These are phyloP conservation scores for Dendroctonus valens DNA, from an alignment of 1,140 invertebrate genomes.

Conservation along the genomic window DNA sequence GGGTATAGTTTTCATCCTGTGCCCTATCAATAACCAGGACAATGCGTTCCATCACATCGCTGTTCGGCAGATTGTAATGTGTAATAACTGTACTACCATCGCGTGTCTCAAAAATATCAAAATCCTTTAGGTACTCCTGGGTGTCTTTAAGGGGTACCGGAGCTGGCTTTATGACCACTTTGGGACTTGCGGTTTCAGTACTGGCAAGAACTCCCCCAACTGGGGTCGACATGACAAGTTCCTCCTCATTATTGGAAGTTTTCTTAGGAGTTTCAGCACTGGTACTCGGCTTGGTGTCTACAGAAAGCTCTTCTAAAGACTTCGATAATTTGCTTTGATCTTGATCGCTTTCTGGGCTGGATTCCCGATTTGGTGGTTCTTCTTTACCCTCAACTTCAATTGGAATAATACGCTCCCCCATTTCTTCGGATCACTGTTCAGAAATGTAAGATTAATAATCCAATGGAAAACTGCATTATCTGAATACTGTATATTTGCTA, in stretches of 20 bases:
- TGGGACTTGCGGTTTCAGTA: conserved; percentile 8
- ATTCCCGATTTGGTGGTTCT: not conserved
- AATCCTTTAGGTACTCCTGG: conserved; percentile 29
- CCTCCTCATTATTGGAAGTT: not conserved
- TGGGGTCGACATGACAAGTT: not conserved
- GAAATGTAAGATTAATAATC: too few species aligned
- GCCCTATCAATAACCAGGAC: conserved; percentile 67
- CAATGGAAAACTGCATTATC: too few species aligned
- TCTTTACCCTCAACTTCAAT: conserved; percentile 30
- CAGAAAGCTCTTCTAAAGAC: conserved; percentile 26
- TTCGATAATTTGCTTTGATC: conserved; percentile 25
- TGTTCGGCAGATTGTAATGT: conserved; percentile 51
- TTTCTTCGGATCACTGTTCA: not conserved
- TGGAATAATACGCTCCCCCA: conserved; percentile 36
- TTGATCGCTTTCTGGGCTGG: conserved; percentile 1
- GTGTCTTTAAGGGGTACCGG: not conserved
- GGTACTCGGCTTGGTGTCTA: conserved; percentile 9
- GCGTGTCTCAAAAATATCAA: conserved; percentile 32
- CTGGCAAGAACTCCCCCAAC: not conserved
- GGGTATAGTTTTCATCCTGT: conserved; percentile 58
- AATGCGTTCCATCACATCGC: conserved; percentile 63
- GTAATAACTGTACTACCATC: conserved; percentile 7
- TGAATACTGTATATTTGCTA: too few species aligned
- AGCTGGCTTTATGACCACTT: conserved; percentile 17
- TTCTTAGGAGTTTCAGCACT: not conserved